Evolutionary conservation across 2,113 vertebrate species (phyloP).

Genomic region (Notothenia rossii): DNA sequence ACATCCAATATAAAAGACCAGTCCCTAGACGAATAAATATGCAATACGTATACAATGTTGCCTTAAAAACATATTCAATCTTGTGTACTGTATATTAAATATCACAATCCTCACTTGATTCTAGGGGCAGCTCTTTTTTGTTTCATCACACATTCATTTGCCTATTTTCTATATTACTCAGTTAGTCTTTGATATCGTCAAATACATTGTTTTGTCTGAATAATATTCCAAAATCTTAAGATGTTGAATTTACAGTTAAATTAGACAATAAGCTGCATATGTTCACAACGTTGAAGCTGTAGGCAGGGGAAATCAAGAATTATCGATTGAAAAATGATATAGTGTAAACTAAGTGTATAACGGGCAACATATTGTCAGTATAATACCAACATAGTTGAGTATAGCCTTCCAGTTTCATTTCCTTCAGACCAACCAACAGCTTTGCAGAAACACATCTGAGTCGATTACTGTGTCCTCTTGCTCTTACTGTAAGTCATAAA

Average conservation of each 20-base stretch:
- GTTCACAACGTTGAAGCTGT: not conserved
- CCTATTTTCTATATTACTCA: not conserved
- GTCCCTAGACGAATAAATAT: not conserved
- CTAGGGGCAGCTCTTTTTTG: not conserved
- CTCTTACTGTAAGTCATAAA: not conserved
- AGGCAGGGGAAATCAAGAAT: not conserved
- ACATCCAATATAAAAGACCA: not conserved
- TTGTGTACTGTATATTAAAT: not conserved
- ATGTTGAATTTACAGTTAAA: not conserved
- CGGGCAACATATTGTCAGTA: too few relatives aligned
- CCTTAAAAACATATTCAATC: too few relatives aligned
- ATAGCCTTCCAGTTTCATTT: conserved; percentile 28
- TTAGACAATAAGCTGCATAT: not conserved
- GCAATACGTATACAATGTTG: not conserved
- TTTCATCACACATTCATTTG: not conserved
- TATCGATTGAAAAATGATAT: not conserved
- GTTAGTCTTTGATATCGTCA: not conserved
- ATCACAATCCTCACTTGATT: not conserved
- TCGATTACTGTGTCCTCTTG: not conserved
- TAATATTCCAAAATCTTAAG: too few relatives aligned
- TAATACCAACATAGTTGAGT: not conserved
- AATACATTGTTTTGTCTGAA: not conserved
- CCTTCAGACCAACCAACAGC: not conserved
- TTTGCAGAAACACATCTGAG: not conserved
- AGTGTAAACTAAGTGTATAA: too few relatives aligned